Percentiles rank a stretch among this genome's conserved stretches.
These are phyloP conservation scores for Dysidea cf. avara DNA, from an alignment of 37 sponge, comb jelly and placozoan species.

Conservation along the genomic window DNA sequence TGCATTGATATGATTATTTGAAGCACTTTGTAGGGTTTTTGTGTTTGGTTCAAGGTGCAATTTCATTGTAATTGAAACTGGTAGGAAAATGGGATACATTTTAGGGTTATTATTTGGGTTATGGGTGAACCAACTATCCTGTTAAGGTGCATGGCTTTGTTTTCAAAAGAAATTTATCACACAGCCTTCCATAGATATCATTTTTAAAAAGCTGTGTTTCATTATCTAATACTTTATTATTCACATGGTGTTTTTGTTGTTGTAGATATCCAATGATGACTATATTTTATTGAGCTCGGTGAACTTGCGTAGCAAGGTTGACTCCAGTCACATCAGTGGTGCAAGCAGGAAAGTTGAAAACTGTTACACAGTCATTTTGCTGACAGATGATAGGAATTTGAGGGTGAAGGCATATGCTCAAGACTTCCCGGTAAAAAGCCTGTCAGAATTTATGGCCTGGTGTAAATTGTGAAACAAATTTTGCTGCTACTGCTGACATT, in stretches of 20 bases:
- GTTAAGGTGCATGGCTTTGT: too few relatives aligned
- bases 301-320: conserved; percentile 41
- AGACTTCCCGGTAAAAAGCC: conserved; percentile 56
- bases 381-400: conserved; percentile 89
- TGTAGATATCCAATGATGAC: conserved; percentile 78
- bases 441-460: conserved; percentile 55
- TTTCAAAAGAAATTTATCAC: too few relatives aligned
- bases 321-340: background rate
- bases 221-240: background rate
- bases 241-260: background rate
- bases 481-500: background rate
- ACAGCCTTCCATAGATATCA: background rate
- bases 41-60: too few relatives aligned
- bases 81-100: too few relatives aligned
- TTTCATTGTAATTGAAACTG: too few relatives aligned
- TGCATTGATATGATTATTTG: too few relatives aligned
- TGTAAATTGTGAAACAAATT: background rate
- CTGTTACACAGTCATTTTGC: conserved; percentile 45
- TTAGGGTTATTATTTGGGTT: too few relatives aligned
- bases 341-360: too few relatives aligned
- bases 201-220: background rate
- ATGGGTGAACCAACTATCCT: too few relatives aligned
- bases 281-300: conserved; percentile 62
- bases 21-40: too few relatives aligned
- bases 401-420: conserved; percentile 80